Evolutionary conservation across 1,140 invertebrate species (phyloP).

Genomic region (Gryllus bimaculatus): DNA sequence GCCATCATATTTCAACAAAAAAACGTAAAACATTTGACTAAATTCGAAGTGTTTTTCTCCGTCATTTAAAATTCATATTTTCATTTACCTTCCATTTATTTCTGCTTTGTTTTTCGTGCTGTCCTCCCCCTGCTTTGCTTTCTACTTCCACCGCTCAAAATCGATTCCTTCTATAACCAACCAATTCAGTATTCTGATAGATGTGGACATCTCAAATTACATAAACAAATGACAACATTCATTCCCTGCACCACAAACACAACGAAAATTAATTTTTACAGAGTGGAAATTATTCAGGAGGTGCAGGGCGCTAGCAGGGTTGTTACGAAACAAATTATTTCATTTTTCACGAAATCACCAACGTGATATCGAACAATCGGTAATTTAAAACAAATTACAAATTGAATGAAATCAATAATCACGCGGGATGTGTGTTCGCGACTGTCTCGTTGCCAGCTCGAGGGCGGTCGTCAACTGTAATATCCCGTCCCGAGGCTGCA

Average conservation of each 20-base stretch:
- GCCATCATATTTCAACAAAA: no score
- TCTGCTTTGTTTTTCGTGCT: no score
- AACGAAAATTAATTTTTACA: conserved; percentile 6
- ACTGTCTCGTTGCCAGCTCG: no score
- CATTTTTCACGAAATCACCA: neutral
- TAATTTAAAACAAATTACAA: conserved; percentile 6
- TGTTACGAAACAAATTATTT: conserved; percentile 6
- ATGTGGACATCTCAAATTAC: conserved; percentile 4
- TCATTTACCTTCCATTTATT: no score
- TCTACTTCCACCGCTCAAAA: neutral
- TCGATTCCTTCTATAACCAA: neutral
- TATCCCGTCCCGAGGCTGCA: no score
- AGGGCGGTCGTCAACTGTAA: no score
- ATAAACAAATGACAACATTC: conserved; percentile 2
- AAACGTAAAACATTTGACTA: no score
- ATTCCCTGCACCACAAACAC: neutral
- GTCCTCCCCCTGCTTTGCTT: no score
- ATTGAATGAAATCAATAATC: conserved; percentile 6
- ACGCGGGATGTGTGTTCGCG: neutral
- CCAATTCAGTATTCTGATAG: neutral
- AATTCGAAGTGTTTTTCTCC: no score
- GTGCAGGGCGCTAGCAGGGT: neutral
- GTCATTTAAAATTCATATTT: no score
- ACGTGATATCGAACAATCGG: conserved; percentile 1
- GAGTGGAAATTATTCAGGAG: conserved; percentile 4